A percentile compares a stretch with the other conserved stretches of the same genome.
Conservation (phyloP, 2,888 invertebrate genomes). For the Hartigia nigra region DNA sequence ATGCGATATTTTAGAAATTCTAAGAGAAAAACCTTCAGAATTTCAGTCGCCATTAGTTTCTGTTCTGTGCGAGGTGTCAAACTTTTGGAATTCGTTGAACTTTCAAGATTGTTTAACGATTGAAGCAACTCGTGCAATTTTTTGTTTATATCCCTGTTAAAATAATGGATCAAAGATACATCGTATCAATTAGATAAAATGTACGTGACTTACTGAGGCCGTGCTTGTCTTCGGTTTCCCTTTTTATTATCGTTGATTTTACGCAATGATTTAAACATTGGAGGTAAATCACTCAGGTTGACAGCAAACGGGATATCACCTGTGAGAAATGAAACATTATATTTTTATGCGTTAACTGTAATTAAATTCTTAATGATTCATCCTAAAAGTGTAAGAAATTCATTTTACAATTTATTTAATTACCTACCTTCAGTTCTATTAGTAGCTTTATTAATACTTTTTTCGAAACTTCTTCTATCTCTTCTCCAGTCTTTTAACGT, state of each 20-base stretch:
- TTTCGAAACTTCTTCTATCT: constrained; percentile 60
- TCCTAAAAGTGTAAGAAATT: neutral
- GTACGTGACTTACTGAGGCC: constrained; percentile 33
- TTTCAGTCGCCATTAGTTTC: constrained; percentile 69
- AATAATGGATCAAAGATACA: neutral
- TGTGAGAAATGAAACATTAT: constrained; percentile 47
- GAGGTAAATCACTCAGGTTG: constrained; percentile 67
- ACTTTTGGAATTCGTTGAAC: constrained; percentile 18
- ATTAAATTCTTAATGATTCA: neutral
- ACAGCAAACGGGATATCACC: constrained; percentile 67
- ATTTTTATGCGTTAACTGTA: constrained; percentile 3
- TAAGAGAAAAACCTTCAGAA: constrained; percentile 67
- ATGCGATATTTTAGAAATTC: constrained; percentile 7
- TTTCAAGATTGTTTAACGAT: constrained; percentile 57
- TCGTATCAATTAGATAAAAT: neutral
- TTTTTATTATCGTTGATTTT: constrained; percentile 12
- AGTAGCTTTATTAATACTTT: constrained; percentile 45
- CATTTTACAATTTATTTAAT: neutral
- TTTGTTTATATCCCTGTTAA: constrained; percentile 44
- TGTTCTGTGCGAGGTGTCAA: constrained; percentile 68
- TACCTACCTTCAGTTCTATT: constrained; percentile 51
- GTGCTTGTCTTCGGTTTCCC: constrained; percentile 22
- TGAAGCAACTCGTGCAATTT: constrained; percentile 62
- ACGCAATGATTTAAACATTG: neutral
- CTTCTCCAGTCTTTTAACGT: constrained; percentile 70